Base-by-base conservation (phyloP, 2,888 invertebrate species). In the Dicyrtomina minuta region DNA sequence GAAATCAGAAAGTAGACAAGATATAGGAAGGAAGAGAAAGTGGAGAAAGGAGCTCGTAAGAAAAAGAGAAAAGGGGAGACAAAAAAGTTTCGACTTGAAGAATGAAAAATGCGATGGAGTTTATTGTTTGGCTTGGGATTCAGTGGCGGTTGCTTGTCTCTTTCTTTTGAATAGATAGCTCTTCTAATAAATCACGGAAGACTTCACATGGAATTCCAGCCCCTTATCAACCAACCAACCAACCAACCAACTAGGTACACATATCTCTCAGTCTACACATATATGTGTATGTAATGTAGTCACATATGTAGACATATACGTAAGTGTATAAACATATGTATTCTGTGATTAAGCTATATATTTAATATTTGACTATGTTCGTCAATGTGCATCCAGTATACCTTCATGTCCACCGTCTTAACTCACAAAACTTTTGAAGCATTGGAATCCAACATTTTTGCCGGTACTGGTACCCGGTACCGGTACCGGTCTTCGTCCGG, bases 81-180 rank as follows among this genome's bases (percentile, higher is more conserved):
- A 55, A 64, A 39, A 64, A 64, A 53, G 41, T 51, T 44, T 33
- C n/a, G 43, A 20, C 24, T 44, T 44, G 44, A 41, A 41, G 69
- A 64, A 69, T 69, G 69, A 69, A 69, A 69, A 69, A 69, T 65
- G 69, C 56, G 26, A 41, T 26, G 27, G 59, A 69, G 69, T 69
- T 69, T 69, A 69, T 69, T 69, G 64, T 69, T 69, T 69, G 69
- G 64, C 64, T 56, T 65, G 64, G 64, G 69, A 69, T 69, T 69
- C 64, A 58, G 61, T 61, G 61, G 69, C 56, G 65, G 64, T 58
- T 53, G 26, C 51, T 62, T 64, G 69, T 66, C 56, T 66, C 44
- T 66, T 58, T 33, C 58, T 43, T 66, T 58, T 58, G 58, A 58
- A 58, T 66, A 58, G 58, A 66, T 66, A 58, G 66, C 49, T 39